These are phyloP conservation scores for Nephrotoma flavescens DNA, from an alignment of 2,888 invertebrate genomes.

Conservation along the genomic window DNA sequence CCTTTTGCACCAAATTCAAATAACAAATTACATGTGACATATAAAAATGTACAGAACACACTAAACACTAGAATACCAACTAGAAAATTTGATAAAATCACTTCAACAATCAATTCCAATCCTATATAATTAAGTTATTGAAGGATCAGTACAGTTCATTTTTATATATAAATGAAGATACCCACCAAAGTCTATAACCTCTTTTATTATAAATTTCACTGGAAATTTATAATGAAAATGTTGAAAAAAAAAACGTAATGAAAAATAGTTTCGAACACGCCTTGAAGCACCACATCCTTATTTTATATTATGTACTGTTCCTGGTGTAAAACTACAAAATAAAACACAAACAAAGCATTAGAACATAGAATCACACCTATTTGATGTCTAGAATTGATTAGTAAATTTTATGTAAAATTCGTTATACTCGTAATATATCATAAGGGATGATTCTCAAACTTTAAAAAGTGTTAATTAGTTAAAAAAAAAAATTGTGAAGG, in stretches of 20 bases:
- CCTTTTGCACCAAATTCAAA: no score
- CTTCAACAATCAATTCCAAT: no score
- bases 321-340: background rate
- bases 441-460: background rate
- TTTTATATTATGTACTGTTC: background rate
- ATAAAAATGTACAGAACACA: no score
- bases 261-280: background rate
- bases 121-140: no score
- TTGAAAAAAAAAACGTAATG: background rate
- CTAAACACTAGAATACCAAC: no score
- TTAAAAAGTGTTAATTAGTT: background rate
- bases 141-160: background rate
- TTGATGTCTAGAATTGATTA: background rate
- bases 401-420: background rate
- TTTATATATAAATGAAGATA: background rate
- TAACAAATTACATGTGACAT: no score
- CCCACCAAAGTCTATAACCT: background rate
- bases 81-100: no score
- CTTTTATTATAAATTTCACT: background rate
- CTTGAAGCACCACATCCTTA: background rate
- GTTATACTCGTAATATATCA: background rate
- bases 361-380: background rate
- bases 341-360: background rate
- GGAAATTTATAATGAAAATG: background rate
- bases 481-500: background rate